These are phyloP conservation scores for Sapayoa aenigma DNA, from an alignment of 2,113 vertebrate genomes.

Conservation along the genomic window DNA sequence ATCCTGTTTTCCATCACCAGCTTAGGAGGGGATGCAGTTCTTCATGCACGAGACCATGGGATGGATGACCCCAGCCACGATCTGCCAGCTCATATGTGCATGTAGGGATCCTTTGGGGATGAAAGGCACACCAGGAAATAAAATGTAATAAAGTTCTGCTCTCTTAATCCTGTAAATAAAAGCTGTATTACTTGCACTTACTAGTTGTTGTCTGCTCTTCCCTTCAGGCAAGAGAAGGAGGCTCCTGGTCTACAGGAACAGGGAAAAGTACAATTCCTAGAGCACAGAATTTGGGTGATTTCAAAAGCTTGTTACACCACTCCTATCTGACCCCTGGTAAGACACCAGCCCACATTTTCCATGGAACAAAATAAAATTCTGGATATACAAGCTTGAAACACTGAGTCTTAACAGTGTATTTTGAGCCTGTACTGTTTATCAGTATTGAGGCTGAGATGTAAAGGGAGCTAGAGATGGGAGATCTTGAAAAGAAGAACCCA, in stretches of 20 bases:
- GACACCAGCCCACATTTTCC: neutral
- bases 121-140: neutral
- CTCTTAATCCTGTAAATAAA: neutral
- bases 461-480: neutral
- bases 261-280: neutral
- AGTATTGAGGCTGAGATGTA: neutral
- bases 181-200: neutral
- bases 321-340: neutral
- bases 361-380: neutral
- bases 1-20: neutral
- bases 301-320: neutral
- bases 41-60: fast-evolving
- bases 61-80: neutral
- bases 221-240: neutral
- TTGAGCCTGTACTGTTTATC: neutral
- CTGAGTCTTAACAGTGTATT: fast-evolving
- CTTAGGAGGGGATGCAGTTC: neutral
- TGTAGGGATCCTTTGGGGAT: fast-evolving
- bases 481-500: neutral
- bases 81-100: neutral
- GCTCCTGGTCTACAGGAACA: neutral
- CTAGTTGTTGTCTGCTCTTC: neutral
- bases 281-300: neutral
- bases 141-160: neutral
- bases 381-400: neutral